Evolutionary conservation across 2,797 vertebrate species (phyloP).

Genomic region (Octomys mimax): DNA sequence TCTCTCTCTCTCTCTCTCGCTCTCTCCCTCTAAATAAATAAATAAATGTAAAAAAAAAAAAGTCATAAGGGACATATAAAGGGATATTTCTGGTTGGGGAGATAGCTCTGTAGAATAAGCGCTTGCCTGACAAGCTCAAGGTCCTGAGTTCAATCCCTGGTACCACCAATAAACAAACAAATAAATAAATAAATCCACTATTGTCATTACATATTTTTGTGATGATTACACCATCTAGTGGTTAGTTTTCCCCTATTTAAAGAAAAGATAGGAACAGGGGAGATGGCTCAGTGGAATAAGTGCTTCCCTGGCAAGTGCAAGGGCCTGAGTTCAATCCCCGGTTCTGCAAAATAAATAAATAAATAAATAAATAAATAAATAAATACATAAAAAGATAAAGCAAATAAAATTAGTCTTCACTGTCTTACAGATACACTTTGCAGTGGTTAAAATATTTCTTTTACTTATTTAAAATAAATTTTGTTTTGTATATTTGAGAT

Average conservation of each 20-base stretch:
- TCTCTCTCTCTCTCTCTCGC: too few relatives aligned
- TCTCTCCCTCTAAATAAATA: too few relatives aligned
- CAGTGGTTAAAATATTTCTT: slow-evolving; percentile 42
- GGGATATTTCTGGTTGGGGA: too few relatives aligned
- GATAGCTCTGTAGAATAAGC: too few relatives aligned
- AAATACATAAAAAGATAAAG: not conserved
- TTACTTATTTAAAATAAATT: slow-evolving; percentile 11
- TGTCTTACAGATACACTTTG: not conserved
- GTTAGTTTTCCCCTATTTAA: slow-evolving; percentile 20
- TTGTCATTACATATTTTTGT: not conserved
- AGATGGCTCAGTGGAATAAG: too few relatives aligned
- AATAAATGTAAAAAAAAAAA: too few relatives aligned
- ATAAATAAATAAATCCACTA: not conserved
- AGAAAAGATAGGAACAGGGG: not conserved
- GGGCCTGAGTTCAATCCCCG: too few relatives aligned
- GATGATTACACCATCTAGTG: slow-evolving; percentile 68
- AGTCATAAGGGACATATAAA: not conserved
- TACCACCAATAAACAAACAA: not conserved
- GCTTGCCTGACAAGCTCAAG: too few relatives aligned
- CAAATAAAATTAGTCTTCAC: not conserved
- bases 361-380: too few relatives aligned
- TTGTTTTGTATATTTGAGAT: not conserved
- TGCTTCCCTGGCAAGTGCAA: too few relatives aligned
- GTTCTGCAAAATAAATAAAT: too few relatives aligned
- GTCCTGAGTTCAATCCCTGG: too few relatives aligned